phyloP scores from a whole-genome alignment of 2,888 invertebrate genomes.

The Lacanobia wlatinum region DNA sequence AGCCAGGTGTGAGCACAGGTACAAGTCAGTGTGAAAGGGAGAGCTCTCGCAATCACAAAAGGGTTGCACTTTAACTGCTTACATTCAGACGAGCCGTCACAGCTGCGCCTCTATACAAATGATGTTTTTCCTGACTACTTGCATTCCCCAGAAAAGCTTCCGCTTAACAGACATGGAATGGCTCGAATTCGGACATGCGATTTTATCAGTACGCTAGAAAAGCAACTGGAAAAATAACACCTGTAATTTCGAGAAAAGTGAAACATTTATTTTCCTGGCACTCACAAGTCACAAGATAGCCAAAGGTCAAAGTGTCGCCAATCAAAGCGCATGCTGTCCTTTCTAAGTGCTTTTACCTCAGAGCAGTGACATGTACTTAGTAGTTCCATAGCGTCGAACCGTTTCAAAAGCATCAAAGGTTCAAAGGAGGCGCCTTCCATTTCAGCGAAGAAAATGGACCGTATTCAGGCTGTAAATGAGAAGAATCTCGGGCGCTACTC shows the following conservation, averaged over 20 bases:
- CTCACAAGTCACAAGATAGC: conserved; percentile 22
- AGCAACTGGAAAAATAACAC: neutral
- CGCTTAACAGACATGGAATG: conserved; percentile 58
- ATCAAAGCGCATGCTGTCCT: conserved; percentile 39
- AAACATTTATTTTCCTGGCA: conserved; percentile 21
- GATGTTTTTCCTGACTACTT: conserved; percentile 60
- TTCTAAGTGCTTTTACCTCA: conserved; percentile 51
- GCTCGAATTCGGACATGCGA: conserved; percentile 16
- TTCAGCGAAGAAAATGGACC: conserved; percentile 81
- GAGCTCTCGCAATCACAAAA: conserved; percentile 68
- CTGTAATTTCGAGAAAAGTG: conserved; percentile 3
- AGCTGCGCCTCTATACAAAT: conserved; percentile 67
- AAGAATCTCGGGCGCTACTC: conserved; percentile 68
- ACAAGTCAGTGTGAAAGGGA: conserved; percentile 57
- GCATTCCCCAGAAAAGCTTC: conserved; percentile 53
- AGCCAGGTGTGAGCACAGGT: conserved; percentile 58
- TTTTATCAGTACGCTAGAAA: neutral
- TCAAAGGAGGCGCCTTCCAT: conserved; percentile 82
- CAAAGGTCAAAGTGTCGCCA: conserved; percentile 50
- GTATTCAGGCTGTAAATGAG: conserved; percentile 87
- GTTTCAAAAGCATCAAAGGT: conserved; percentile 78
- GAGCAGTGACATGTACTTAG: conserved; percentile 47
- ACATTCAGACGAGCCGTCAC: conserved; percentile 67
- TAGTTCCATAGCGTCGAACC: conserved; percentile 59
- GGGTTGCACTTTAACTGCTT: conserved; percentile 76